Evolutionary conservation across 2,113 vertebrate species (phyloP).

Genomic region (Tyrannus savana): DNA sequence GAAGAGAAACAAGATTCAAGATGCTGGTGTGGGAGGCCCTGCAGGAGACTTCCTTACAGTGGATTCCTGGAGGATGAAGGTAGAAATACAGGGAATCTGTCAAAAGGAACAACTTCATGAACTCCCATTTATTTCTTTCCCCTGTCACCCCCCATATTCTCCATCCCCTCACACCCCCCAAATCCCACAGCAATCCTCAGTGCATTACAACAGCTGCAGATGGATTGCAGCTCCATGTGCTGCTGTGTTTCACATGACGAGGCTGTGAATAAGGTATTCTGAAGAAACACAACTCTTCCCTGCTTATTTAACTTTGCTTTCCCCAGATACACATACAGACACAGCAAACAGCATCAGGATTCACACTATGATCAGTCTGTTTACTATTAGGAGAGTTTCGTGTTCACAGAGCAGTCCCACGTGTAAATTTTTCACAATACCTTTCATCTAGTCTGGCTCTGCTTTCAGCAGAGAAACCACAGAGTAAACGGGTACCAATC

Average conservation of each 20-base stretch:
- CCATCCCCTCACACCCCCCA: neutral
- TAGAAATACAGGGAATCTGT: neutral
- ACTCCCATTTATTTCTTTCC: neutral
- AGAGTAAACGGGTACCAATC: neutral
- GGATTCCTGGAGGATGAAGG: neutral
- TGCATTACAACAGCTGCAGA: neutral
- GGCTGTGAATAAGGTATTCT: conserved; percentile 23
- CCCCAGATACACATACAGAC: conserved; percentile 42
- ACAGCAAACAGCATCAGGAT: conserved; percentile 28
- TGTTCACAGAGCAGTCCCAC: conserved; percentile 39
- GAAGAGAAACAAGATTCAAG: neutral
- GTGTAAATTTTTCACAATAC: conserved; percentile 57
- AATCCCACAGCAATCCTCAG: neutral
- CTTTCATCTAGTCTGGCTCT: conserved; percentile 57
- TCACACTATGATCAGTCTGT: neutral
- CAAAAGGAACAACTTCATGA: neutral
- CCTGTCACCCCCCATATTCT: neutral
- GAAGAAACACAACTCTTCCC: conserved; percentile 14
- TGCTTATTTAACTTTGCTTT: conserved; percentile 49
- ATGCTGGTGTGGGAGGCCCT: neutral
- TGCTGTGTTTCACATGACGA: neutral
- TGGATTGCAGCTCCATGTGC: neutral
- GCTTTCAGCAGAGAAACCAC: conserved; percentile 45
- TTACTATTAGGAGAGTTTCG: conserved; percentile 50
- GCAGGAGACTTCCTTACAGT: neutral